Evolutionary conservation across 2,888 invertebrate species (phyloP).

Genomic region (Chloroclystis v-ata): DNA sequence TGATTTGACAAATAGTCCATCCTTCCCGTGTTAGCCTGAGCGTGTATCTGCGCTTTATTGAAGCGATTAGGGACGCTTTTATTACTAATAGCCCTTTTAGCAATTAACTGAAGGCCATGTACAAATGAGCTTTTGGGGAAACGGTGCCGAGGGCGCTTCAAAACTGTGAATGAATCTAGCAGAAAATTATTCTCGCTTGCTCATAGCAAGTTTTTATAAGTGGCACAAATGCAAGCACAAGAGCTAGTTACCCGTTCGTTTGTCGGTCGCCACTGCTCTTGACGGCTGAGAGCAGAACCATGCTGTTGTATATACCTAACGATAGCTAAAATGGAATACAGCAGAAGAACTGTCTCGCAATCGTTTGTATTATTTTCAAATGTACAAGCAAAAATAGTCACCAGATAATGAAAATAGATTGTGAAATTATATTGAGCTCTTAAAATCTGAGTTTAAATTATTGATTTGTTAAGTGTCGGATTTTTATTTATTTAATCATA

Average conservation of each 20-base stretch:
- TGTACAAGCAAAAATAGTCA: no score
- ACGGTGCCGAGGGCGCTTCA: slow-evolving; percentile 3
- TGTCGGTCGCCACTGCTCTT: slow-evolving; percentile 23
- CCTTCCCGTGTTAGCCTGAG: slow-evolving; percentile 39
- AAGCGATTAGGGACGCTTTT: slow-evolving; percentile 52
- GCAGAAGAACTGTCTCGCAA: no score
- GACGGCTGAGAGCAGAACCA: slow-evolving; percentile 8
- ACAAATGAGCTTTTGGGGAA: slow-evolving; percentile 19
- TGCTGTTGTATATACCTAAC: background rate
- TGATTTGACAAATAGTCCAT: slow-evolving; percentile 49
- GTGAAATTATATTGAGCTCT: no score
- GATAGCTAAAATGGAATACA: background rate
- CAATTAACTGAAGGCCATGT: slow-evolving; percentile 46
- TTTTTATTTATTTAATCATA: no score
- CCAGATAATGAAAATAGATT: no score
- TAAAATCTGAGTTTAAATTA: no score
- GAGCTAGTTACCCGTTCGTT: slow-evolving; percentile 20
- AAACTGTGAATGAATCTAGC: slow-evolving; percentile 9
- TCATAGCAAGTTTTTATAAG: slow-evolving; percentile 23
- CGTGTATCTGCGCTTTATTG: slow-evolving; percentile 53
- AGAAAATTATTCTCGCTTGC: slow-evolving; percentile 18
- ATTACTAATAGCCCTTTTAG: slow-evolving; percentile 55
- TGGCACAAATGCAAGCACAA: slow-evolving; percentile 19
- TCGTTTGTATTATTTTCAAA: no score
- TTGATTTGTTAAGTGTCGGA: no score